Evolutionary conservation across 2,797 vertebrate genomes (phyloP), one percentile per base, ranked within the genome.

Genomic region (Triplophysa bombifrons): DNA sequence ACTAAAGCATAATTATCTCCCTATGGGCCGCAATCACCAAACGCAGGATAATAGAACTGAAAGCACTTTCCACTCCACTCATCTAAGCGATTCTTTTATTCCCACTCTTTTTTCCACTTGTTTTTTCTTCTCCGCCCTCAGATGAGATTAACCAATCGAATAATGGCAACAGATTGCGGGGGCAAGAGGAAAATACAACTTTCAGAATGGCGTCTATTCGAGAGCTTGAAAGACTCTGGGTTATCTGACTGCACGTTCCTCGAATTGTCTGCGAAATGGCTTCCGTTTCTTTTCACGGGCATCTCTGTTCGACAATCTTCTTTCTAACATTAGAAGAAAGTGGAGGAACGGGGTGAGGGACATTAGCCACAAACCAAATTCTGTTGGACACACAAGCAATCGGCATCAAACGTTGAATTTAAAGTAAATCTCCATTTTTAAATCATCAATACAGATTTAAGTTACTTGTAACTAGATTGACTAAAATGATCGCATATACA

Each of bases 1-100:
- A 92, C 89, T 92, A 92, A 93, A 91, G 92, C 88, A 63, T 92
- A 94, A 93, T 94, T 93, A 93, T 93, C 91, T 94, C 93, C 92
- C 92, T 75, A 87, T 77, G 91, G 92, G 91, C 92, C 90, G 88
- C 91, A 90, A 92, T 93, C 92, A 91, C 88, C 90, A 92, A 87
- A 87, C 86, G 84, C 88, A 85, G 90, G 89, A 91, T 88, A 89
- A 91, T 79, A 87, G 92, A 91, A 91, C 88, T 84, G 80, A 93
- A 92, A 90, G 80, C 86, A 83, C 90, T 86, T 91, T 92, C 89
- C 90, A 91, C 88, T 91, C 90, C 86, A 86, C 85, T 91, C 90
- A 85, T 91, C 92, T 87, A 90, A 91, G 85, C 51, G 44, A 22
- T 63, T 82, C 80, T 82, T 79, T 83, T 80, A 75, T 67, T 82